Percentiles rank a stretch among this genome's conserved stretches.
phyloP scores from a whole-genome alignment of 2,797 vertebrate species.

The Liasis olivaceus region DNA sequence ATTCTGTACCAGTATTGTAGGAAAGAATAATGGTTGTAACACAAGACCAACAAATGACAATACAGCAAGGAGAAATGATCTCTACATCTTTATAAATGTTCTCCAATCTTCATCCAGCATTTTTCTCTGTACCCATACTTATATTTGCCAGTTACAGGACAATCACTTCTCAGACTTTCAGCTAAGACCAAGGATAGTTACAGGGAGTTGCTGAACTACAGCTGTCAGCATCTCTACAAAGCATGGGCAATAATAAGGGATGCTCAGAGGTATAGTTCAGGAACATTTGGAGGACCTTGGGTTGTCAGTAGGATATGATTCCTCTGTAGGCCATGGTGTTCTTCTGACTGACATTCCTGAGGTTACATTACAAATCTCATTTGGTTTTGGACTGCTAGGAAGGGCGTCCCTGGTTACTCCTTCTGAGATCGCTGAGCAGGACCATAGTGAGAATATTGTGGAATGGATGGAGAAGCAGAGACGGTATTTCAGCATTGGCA shows the following conservation, averaged over 20 bases:
- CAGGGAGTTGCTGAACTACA: not conserved
- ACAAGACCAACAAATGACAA: not conserved
- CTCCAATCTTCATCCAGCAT: not conserved
- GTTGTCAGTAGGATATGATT: not conserved
- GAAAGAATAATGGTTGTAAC: not conserved
- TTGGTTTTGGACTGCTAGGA: not conserved
- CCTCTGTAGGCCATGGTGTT: not conserved
- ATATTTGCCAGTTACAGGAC: too few relatives aligned
- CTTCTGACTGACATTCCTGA: not conserved
- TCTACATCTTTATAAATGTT: not conserved
- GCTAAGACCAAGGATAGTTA: not conserved
- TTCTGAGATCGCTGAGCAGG: not conserved
- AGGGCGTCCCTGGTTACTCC: not conserved
- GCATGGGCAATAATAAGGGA: not conserved
- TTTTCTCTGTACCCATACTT: not conserved
- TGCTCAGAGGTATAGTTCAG: not conserved
- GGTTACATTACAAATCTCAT: not conserved
- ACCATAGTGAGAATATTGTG: not conserved
- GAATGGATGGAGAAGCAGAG: not conserved
- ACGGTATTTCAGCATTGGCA: not conserved
- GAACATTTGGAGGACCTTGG: not conserved
- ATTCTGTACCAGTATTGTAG: not conserved
- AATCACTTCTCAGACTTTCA: not conserved
- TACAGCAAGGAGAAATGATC: not conserved
- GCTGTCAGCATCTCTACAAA: not conserved